Evolutionary conservation across 2,113 vertebrate species (phyloP), one percentile per base, ranked within the genome.

Genomic region (Dromas ardeola): DNA sequence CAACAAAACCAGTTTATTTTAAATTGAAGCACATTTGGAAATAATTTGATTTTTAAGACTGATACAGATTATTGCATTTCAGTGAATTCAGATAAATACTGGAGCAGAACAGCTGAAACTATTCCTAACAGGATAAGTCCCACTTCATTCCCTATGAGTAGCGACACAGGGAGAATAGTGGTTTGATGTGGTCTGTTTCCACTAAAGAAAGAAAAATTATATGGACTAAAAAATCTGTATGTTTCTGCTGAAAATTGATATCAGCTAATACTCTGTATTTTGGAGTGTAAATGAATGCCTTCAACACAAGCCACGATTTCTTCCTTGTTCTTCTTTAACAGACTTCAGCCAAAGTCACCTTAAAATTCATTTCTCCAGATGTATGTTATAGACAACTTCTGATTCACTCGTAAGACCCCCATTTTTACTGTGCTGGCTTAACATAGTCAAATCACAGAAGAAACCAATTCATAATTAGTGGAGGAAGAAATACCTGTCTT

Each of bases 121-220:
- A 55, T 50, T 73, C 78, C 7, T 42, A 36, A 69, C 25, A 84
- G 5, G 61, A 13, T 78, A 81, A 65, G 19, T 65, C 32, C 10
- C 10, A 50, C 36, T 90, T 90, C 38, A 38, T 69, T 78, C 23
- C 29, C 43, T 81, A 7, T 20, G 7, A 67, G 20, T 26, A 67
- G 32, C 0, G 1, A 61, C 25, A 45, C 11, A 36, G 20, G 13
- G 15, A 88, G 8, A 86, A 65, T 1, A 50, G 12, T 2, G 0
- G 9, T 84, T 73, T 85, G 43, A 50, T 72, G 26, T 27, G 36
- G 89, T 43, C n/a, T 34, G 6, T 61, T 90, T 81, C n/a, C 29
- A 45, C 7, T 42, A 56, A 69, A 88, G 29, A 38, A 29, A 81
- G 22, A 38, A 56, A 47, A 88, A 85, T 22, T 73, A 52, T 29